Conservation (phyloP, 2,113 vertebrate genomes). For the Dasypus novemcinctus region DNA sequence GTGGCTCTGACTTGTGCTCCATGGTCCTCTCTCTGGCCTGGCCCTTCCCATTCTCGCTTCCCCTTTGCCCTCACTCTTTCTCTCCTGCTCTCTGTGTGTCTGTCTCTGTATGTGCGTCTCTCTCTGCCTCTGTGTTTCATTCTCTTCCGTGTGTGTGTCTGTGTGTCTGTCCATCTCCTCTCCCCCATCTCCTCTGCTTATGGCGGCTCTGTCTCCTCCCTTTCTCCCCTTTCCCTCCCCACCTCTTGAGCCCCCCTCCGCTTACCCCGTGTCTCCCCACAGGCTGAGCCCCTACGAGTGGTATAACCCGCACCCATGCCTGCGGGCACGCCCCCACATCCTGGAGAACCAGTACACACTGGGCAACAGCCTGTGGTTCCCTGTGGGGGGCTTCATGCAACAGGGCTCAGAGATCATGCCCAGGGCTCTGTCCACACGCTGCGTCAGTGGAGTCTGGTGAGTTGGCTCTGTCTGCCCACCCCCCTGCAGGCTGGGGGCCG, state of each 20-base stretch:
- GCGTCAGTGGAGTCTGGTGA: slow-evolving; percentile 96
- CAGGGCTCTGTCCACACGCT: slow-evolving; percentile 92
- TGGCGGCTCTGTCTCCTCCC: neutral
- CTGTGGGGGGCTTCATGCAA: slow-evolving; percentile 95
- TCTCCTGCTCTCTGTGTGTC: neutral
- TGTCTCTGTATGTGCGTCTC: neutral
- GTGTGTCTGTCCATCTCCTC: neutral
- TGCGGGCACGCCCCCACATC: slow-evolving; percentile 87
- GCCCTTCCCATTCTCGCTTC: neutral
- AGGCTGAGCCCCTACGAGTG: slow-evolving; percentile 95
- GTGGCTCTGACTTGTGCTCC: neutral
- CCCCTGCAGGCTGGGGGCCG: neutral
- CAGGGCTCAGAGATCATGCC: slow-evolving; percentile 96
- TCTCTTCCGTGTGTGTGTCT: neutral
- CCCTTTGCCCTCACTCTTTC: neutral
- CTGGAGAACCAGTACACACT: slow-evolving; percentile 95
- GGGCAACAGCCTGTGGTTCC: slow-evolving; percentile 97
- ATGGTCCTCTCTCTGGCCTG: neutral
- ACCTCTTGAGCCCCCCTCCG: neutral
- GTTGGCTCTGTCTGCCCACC: slow-evolving; percentile 47
- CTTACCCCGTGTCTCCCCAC: neutral
- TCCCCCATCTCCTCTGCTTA: neutral
- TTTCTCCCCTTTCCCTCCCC: neutral
- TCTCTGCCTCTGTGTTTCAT: neutral
- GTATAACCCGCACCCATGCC: slow-evolving; percentile 94